Conservation (phyloP, 92 coral and sea anemone genomes). For the Montipora capitata region DNA sequence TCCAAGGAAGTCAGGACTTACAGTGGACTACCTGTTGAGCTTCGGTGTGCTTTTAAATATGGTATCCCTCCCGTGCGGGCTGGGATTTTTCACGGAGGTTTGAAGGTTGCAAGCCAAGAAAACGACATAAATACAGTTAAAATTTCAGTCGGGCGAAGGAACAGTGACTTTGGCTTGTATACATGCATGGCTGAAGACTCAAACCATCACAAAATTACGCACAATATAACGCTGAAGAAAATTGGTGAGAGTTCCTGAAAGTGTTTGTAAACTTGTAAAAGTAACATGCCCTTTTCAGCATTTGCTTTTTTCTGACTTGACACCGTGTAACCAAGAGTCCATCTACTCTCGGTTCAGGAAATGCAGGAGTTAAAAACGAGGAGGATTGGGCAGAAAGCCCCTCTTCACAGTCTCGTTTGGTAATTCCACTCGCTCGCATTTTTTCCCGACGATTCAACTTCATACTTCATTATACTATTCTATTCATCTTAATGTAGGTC, state of each 20-base stretch:
- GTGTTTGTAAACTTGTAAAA: too few relatives aligned
- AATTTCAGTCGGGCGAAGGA: conserved; percentile 3
- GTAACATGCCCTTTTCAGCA: too few relatives aligned
- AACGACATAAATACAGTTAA: conserved; percentile 16
- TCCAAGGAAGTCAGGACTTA: conserved; percentile 48
- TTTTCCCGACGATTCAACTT: too few relatives aligned
- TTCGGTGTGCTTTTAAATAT: conserved; percentile 61
- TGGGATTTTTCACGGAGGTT: conserved; percentile 9
- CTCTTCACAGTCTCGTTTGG: too few relatives aligned
- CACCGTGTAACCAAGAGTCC: too few relatives aligned
- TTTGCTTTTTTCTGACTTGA: too few relatives aligned
- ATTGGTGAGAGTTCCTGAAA: conserved; percentile 35
- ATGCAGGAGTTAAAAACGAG: too few relatives aligned
- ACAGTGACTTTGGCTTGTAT: conserved; percentile 41
- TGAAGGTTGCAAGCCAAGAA: conserved; percentile 16
- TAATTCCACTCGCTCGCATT: too few relatives aligned
- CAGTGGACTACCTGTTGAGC: conserved; percentile 50
- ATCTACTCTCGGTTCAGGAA: too few relatives aligned
- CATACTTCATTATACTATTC: too few relatives aligned
- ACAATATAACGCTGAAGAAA: conserved; percentile 51
- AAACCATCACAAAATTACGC: conserved; percentile 11
- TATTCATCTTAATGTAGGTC: too few relatives aligned
- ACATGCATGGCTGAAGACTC: conserved; percentile 59
- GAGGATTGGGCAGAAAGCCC: too few relatives aligned
- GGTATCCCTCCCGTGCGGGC: conserved; percentile 59